These are phyloP conservation scores for Tenodera sinensis DNA, from an alignment of 2,888 invertebrate species.

Conservation along the genomic window DNA sequence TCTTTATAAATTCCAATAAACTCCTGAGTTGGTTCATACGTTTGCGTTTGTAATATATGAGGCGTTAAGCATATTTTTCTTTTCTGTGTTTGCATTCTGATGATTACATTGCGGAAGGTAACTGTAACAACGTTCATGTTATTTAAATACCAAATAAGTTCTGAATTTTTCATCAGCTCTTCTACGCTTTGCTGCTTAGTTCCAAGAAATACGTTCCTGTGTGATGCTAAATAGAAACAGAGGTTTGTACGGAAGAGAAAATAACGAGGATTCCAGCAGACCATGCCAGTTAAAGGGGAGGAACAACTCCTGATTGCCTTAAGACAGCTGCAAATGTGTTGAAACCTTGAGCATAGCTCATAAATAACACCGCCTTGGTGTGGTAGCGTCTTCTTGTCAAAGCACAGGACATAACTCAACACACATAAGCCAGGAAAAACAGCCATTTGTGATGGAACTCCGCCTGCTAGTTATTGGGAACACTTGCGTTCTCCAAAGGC, in stretches of 20 bases:
- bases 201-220: background rate
- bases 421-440: background rate
- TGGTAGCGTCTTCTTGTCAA: background rate
- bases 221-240: background rate
- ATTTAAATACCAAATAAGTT: background rate
- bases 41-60: background rate
- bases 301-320: background rate
- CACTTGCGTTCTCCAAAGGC: background rate
- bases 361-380: background rate
- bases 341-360: background rate
- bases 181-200: background rate
- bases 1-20: no score
- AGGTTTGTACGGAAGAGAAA: background rate
- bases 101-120: background rate
- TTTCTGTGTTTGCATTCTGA: background rate
- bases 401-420: background rate
- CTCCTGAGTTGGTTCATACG: no score
- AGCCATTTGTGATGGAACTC: background rate
- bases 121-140: background rate
- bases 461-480: background rate
- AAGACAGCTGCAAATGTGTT: slow-evolving; percentile 1
- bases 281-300: background rate
- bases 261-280: background rate
- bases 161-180: background rate
- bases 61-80: background rate